These are phyloP conservation scores for Pyxicephalus adspersus DNA, from an alignment of 2,113 vertebrate species.

Conservation along the genomic window DNA sequence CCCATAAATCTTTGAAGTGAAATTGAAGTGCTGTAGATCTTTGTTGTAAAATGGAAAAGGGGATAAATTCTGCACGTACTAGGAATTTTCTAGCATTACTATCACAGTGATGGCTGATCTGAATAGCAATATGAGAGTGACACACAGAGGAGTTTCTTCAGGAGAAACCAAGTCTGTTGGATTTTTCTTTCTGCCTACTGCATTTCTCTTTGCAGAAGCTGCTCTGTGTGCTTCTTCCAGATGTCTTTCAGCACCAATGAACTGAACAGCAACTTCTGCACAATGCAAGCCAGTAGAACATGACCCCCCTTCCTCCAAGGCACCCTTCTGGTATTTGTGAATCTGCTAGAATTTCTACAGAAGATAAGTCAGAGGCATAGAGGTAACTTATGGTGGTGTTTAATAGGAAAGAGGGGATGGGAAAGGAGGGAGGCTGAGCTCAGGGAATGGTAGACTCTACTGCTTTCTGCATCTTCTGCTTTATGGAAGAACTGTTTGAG, in stretches of 20 bases:
- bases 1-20: too few species aligned
- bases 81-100: too few species aligned
- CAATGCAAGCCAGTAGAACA: slow-evolving; percentile 22
- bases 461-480: neutral
- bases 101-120: neutral
- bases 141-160: neutral
- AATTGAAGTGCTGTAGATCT: too few species aligned
- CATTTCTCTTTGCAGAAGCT: neutral
- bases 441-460: neutral
- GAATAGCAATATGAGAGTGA: neutral
- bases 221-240: slow-evolving; percentile 12
- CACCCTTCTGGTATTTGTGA: neutral
- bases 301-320: neutral
- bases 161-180: neutral
- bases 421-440: neutral
- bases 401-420: slow-evolving; percentile 12
- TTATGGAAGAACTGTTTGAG: neutral
- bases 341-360: slow-evolving; percentile 5
- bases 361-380: slow-evolving; percentile 31
- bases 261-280: slow-evolving; percentile 41
- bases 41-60: too few species aligned
- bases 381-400: slow-evolving; percentile 22
- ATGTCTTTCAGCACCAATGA: slow-evolving; percentile 57
- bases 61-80: too few species aligned
- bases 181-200: slow-evolving; percentile 6